phyloP scores from a whole-genome alignment of 2,113 vertebrate species.

The Pachyramphus minor region DNA sequence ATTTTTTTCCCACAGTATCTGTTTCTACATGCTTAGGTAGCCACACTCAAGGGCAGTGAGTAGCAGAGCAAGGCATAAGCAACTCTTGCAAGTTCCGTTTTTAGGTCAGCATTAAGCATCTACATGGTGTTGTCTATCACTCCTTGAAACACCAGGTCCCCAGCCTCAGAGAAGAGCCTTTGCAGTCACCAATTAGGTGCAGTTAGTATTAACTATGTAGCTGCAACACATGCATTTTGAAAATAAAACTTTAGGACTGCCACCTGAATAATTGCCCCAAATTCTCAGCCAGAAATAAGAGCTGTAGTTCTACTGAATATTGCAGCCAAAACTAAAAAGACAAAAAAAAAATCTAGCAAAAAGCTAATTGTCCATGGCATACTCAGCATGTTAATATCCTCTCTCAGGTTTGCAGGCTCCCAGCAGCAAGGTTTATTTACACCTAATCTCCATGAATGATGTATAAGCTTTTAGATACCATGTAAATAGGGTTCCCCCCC shows the following conservation, averaged over 20 bases:
- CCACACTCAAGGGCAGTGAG: not conserved
- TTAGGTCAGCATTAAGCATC: not conserved
- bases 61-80: not conserved
- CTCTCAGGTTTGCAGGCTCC: not conserved
- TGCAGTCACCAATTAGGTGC: not conserved
- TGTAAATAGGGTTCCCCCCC: fast-evolving
- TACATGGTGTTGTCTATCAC: not conserved
- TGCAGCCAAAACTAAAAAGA: not conserved
- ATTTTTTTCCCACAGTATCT: not conserved
- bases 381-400: not conserved
- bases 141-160: not conserved
- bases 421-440: not conserved
- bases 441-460: not conserved
- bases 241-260: not conserved
- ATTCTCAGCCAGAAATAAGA: not conserved
- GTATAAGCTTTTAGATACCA: not conserved
- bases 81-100: not conserved
- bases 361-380: not conserved
- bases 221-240: not conserved
- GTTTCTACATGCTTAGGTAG: not conserved
- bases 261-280: not conserved
- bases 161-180: not conserved
- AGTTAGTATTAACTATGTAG: not conserved
- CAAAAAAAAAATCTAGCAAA: not conserved
- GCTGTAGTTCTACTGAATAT: not conserved